Evolutionary conservation across 2,888 invertebrate species (phyloP).

Genomic region (Chymomyza procnemis): DNA sequence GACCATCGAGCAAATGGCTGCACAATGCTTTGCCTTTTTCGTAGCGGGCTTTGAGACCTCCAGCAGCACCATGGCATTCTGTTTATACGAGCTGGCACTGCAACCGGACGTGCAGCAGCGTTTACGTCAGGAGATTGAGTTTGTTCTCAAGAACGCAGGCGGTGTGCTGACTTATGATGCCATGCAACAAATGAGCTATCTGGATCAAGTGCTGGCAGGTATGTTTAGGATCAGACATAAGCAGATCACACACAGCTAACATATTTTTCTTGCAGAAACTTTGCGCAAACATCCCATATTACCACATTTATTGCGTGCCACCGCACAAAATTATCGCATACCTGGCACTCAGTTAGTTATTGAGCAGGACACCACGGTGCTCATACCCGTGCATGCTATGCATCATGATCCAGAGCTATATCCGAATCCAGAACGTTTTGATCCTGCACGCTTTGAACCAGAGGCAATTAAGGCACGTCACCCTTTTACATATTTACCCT

Average conservation of each 20-base stretch:
- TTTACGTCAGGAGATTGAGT: constrained; percentile 61
- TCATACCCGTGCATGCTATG: constrained; percentile 78
- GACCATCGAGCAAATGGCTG: constrained; percentile 79
- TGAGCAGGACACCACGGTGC: constrained; percentile 68
- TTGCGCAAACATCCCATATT: constrained; percentile 81
- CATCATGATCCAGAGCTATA: constrained; percentile 80
- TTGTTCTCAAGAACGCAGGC: constrained; percentile 43
- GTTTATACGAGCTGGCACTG: constrained; percentile 73
- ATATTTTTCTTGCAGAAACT: constrained; percentile 77
- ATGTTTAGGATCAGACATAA: constrained; percentile 6
- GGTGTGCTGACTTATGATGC: constrained; percentile 62
- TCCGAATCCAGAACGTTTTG: constrained; percentile 81
- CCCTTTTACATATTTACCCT: constrained; percentile 68
- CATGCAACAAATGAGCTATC: constrained; percentile 65
- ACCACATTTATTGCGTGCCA: constrained; percentile 78
- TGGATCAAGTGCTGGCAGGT: constrained; percentile 74
- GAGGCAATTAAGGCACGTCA: constrained; percentile 80
- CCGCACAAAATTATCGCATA: constrained; percentile 79
- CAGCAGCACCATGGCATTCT: constrained; percentile 78
- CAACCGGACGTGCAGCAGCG: constrained; percentile 65
- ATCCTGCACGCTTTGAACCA: constrained; percentile 81
- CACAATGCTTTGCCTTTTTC: constrained; percentile 81
- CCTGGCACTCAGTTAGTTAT: constrained; percentile 78
- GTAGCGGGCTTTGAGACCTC: constrained; percentile 81
- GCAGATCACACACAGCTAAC: too few relatives aligned